These are phyloP conservation scores for Spilarctia lutea DNA, from an alignment of 2,888 invertebrate genomes.

Conservation along the genomic window DNA sequence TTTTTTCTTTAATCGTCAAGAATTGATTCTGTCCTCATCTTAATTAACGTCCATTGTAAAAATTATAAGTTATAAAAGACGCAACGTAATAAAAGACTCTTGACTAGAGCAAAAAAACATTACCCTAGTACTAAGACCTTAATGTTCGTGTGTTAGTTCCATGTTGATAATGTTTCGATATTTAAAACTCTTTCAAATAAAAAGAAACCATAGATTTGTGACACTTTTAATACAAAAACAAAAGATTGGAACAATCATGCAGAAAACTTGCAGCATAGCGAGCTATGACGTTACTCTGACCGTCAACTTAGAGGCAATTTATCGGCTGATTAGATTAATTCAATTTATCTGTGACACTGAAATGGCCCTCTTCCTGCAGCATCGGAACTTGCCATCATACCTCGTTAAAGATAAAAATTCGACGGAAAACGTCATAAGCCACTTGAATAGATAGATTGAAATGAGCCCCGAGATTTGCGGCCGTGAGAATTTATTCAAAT, in stretches of 20 bases:
- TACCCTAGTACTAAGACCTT: too few species aligned
- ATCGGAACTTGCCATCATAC: conserved; percentile 70
- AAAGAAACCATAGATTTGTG: too few species aligned
- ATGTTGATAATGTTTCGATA: too few species aligned
- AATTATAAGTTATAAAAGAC: too few species aligned
- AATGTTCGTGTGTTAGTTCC: too few species aligned
- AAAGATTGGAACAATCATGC: conserved; percentile 20
- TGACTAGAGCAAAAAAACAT: too few species aligned
- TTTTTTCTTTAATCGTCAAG: too few species aligned
- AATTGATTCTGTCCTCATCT: too few species aligned
- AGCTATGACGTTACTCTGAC: conserved; percentile 45
- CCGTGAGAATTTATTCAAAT: conserved; percentile 47
- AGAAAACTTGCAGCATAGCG: conserved; percentile 22
- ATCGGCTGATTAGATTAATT: conserved; percentile 81
- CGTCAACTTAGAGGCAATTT: conserved; percentile 66
- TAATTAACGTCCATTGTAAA: too few species aligned
- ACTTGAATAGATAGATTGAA: conserved; percentile 42
- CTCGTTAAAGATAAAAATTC: conserved; percentile 74
- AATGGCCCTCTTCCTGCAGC: conserved; percentile 78
- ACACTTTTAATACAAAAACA: neutral
- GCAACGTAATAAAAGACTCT: too few species aligned
- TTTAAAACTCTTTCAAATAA: too few species aligned
- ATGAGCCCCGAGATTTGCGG: conserved; percentile 49
- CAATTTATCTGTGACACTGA: conserved; percentile 80
- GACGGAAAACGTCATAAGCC: conserved; percentile 62